Percentiles rank a stretch among this genome's conserved stretches.
Evolutionary conservation across 2,888 invertebrate species (phyloP).

Genomic region (Nephrotoma appendiculata): DNA sequence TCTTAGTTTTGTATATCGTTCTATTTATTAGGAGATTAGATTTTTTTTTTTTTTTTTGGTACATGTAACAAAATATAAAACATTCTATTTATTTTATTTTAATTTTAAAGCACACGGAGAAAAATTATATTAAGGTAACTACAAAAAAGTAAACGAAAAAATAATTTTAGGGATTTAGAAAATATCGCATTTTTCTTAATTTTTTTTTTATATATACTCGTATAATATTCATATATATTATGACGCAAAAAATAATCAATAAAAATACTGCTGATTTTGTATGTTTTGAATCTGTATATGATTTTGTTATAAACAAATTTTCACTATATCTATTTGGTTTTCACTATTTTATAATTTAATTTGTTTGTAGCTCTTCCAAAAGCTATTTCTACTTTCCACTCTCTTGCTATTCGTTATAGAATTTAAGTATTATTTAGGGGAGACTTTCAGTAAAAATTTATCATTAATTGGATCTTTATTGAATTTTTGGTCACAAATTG

Average conservation of each 20-base stretch:
- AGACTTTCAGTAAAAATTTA: background rate
- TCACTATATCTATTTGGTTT: background rate
- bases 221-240: too few species aligned
- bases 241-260: background rate
- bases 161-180: background rate
- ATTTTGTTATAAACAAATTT: background rate
- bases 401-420: background rate
- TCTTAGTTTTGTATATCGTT: background rate
- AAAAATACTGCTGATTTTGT: background rate
- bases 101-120: constrained; percentile 5
- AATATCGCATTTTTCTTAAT: background rate
- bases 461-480: background rate
- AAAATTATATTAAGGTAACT: constrained; percentile 4
- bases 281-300: background rate
- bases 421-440: background rate
- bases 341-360: constrained; percentile 1
- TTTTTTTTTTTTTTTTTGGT: background rate
- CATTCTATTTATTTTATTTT: background rate
- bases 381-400: background rate
- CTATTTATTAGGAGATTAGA: background rate
- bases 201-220: background rate
- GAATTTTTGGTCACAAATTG: too few species aligned
- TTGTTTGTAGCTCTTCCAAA: background rate
- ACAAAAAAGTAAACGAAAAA: background rate
- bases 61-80: background rate